Evolutionary conservation across 2,888 invertebrate genomes (phyloP).

Genomic region (Ceramica pisi): DNA sequence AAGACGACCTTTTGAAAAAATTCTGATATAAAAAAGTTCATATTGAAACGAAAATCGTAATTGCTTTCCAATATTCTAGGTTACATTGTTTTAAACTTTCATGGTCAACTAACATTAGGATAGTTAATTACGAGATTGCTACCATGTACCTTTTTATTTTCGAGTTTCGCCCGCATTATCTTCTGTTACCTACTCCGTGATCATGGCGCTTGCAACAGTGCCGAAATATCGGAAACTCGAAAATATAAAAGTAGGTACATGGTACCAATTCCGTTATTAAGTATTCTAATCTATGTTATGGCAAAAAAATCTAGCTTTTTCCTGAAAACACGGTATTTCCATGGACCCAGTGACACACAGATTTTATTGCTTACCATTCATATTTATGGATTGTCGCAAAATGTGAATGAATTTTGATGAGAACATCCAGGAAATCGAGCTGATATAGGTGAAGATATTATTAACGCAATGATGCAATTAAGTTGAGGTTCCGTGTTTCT

Average conservation of each 20-base stretch:
- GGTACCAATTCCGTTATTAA: no score
- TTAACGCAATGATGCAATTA: not conserved
- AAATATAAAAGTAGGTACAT: no score
- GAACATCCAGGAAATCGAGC: conserved; percentile 25
- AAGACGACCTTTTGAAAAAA: not conserved
- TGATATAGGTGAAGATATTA: conserved; percentile 3
- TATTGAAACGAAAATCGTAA: not conserved
- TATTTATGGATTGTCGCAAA: conserved; percentile 39
- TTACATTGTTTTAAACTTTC: no score
- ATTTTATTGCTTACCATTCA: conserved; percentile 53
- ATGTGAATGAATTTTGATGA: conserved; percentile 37
- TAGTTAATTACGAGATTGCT: no score
- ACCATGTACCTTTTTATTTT: no score
- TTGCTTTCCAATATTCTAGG: not conserved
- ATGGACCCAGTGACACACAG: not conserved
- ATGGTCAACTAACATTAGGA: no score
- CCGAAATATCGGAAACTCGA: no score
- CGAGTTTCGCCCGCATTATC: no score
- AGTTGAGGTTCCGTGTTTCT: not conserved
- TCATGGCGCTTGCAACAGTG: no score
- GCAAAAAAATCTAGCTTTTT: not conserved
- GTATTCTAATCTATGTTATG: no score
- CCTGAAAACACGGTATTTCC: not conserved
- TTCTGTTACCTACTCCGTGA: no score
- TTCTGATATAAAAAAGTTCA: not conserved